These are phyloP conservation scores for Pinctada fucata DNA, from an alignment of 2,888 invertebrate genomes.

Conservation along the genomic window DNA sequence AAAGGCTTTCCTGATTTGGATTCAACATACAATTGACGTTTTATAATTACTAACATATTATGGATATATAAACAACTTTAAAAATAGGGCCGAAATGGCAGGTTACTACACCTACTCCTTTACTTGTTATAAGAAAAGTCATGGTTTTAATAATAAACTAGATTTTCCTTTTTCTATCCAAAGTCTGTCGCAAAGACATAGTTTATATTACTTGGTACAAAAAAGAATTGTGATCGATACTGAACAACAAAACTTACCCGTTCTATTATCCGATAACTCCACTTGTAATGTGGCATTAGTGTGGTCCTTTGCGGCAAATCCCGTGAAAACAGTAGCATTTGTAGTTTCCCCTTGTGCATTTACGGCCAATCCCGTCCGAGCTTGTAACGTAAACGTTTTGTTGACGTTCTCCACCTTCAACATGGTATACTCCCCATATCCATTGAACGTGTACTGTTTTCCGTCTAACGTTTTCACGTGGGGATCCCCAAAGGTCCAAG, in stretches of 20 bases:
- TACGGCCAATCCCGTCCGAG: slow-evolving; percentile 36
- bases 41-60: too few relatives aligned
- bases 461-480: slow-evolving; percentile 53
- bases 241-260: neutral
- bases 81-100: too few relatives aligned
- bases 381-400: slow-evolving; percentile 41
- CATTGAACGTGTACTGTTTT: slow-evolving; percentile 49
- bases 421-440: slow-evolving; percentile 50
- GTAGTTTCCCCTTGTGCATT: slow-evolving; percentile 37
- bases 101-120: too few relatives aligned
- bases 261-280: slow-evolving; percentile 5
- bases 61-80: too few relatives aligned
- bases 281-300: slow-evolving; percentile 11
- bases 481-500: slow-evolving; percentile 47
- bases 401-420: slow-evolving; percentile 13
- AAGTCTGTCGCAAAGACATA: too few relatives aligned
- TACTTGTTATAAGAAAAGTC: too few relatives aligned
- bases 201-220: too few relatives aligned
- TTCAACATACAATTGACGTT: too few relatives aligned
- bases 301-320: slow-evolving; percentile 45
- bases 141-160: too few relatives aligned
- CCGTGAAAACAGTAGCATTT: slow-evolving; percentile 53
- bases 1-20: too few relatives aligned
- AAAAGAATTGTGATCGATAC: too few relatives aligned
- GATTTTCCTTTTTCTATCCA: too few relatives aligned